Conservation (phyloP, 2,113 vertebrate species). For the Theristicus caerulescens region DNA sequence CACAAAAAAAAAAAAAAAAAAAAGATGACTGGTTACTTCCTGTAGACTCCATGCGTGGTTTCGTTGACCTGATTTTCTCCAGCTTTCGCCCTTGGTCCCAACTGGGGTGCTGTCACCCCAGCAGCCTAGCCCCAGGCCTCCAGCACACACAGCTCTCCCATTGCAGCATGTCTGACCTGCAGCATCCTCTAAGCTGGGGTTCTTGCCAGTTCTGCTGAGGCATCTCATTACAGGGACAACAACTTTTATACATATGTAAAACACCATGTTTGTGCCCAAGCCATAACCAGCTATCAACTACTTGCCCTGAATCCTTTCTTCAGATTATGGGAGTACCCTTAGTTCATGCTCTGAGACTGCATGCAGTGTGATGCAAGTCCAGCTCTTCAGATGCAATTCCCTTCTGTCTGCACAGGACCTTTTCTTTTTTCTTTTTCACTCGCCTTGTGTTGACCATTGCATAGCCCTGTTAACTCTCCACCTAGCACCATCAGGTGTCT, state of each 20-base stretch:
- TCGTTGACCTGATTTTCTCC: neutral
- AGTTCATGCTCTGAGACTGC: neutral
- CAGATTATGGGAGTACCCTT: neutral
- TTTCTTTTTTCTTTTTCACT: neutral
- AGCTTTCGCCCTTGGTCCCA: neutral
- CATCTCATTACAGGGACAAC: neutral
- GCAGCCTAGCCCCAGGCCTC: neutral
- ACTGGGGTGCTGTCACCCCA: neutral
- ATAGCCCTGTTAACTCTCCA: neutral
- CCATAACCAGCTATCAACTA: neutral
- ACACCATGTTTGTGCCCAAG: neutral
- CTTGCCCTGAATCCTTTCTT: neutral
- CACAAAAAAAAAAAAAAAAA: neutral
- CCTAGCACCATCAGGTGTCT: neutral
- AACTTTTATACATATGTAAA: neutral
- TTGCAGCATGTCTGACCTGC: neutral
- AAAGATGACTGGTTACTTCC: neutral
- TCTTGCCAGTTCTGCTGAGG: neutral
- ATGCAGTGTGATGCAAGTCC: neutral
- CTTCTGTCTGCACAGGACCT: neutral
- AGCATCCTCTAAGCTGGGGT: neutral
- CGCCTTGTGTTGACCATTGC: neutral
- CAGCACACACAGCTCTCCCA: neutral
- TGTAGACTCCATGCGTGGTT: neutral
- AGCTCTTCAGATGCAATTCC: neutral